These are phyloP conservation scores for Acronicta aceris DNA, from an alignment of 2,888 invertebrate genomes.

Conservation along the genomic window DNA sequence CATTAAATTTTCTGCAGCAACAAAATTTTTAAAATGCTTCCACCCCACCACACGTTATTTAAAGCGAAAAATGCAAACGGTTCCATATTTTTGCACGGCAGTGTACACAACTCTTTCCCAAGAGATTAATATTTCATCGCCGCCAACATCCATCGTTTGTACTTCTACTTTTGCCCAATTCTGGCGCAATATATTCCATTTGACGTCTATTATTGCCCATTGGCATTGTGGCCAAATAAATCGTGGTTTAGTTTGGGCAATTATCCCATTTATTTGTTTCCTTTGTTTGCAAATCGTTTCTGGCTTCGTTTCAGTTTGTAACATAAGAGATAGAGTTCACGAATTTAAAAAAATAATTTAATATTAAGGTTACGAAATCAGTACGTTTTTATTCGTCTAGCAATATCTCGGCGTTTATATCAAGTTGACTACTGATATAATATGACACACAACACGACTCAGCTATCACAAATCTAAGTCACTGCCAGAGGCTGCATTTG, in stretches of 20 bases:
- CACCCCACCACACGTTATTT: neutral
- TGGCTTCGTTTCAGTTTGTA: neutral
- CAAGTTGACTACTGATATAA: too few species aligned
- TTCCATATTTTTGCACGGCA: conserved; percentile 3
- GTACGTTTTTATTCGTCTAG: too few species aligned
- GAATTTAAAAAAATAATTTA: too few species aligned
- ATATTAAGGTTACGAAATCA: too few species aligned
- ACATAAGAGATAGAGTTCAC: too few species aligned
- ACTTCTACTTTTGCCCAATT: conserved; percentile 28
- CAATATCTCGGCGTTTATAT: too few species aligned
- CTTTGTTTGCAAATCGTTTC: neutral
- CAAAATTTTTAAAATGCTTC: too few species aligned
- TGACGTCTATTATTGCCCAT: conserved; percentile 1
- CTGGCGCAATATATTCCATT: conserved; percentile 24
- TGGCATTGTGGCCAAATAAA: conserved; percentile 7
- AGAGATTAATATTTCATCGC: conserved; percentile 55
- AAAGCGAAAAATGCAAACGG: neutral
- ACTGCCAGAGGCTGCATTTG: too few species aligned
- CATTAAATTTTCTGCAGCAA: too few species aligned
- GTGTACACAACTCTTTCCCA: conserved; percentile 27
- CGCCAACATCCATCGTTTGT: conserved; percentile 27
- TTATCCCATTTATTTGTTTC: neutral
- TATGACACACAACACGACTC: too few species aligned
- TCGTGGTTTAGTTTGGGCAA: conserved; percentile 13
- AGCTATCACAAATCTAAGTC: too few species aligned